phyloP scores from a whole-genome alignment of 2,113 vertebrate genomes.

The Xiphias gladius region DNA sequence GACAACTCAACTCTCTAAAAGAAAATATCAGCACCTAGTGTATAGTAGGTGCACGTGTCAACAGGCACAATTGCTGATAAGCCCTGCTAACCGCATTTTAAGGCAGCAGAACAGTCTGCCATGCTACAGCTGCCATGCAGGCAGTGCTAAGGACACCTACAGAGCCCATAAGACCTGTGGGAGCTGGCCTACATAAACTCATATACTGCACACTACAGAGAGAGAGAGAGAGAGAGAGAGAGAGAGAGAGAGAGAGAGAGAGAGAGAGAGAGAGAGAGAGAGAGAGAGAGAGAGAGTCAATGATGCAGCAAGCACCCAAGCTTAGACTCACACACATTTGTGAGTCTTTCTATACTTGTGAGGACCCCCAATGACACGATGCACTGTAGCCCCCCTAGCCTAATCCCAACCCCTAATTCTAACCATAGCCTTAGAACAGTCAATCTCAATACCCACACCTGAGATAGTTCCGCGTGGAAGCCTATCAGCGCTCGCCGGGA shows the following conservation, averaged over 20 bases:
- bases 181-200: slow-evolving; percentile 67
- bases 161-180: slow-evolving; percentile 53
- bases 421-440: background rate
- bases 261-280: slow-evolving; percentile 7
- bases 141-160: slow-evolving; percentile 57
- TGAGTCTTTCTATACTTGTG: background rate
- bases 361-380: background rate
- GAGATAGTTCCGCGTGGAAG: too few relatives aligned
- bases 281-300: slow-evolving; percentile 15
- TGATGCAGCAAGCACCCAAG: slow-evolving; percentile 12
- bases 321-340: background rate
- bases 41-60: background rate
- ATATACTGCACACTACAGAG: slow-evolving; percentile 15
- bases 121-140: slow-evolving; percentile 41
- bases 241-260: background rate
- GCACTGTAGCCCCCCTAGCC: background rate
- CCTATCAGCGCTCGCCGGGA: background rate
- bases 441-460: background rate
- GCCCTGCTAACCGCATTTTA: background rate
- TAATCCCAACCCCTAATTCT: background rate
- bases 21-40: background rate
- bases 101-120: slow-evolving; percentile 5
- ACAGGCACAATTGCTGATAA: slow-evolving; percentile 30
- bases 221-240: slow-evolving; percentile 7
- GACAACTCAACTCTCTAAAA: background rate